Conservation (phyloP, 1,140 invertebrate species). For the Acromyrmex charruanus region DNA sequence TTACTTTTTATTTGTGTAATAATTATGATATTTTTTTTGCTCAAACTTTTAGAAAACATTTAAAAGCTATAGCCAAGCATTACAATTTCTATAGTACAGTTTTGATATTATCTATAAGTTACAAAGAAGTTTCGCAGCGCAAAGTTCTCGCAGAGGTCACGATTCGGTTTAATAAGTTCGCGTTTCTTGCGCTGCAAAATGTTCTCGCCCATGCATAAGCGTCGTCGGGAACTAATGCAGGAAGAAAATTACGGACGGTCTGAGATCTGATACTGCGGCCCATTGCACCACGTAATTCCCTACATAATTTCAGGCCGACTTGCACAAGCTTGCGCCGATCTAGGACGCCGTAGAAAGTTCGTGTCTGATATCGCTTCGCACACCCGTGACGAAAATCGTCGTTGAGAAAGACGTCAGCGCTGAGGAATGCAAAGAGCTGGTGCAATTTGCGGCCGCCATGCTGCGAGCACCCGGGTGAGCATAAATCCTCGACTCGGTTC, state of each 20-base stretch:
- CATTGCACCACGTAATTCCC: conserved; percentile 9
- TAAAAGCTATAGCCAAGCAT: conserved; percentile 27
- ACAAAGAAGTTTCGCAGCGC: neutral
- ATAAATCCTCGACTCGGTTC: conserved; percentile 45
- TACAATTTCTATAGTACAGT: neutral
- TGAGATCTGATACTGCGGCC: conserved; percentile 45
- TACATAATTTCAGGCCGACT: conserved; percentile 41
- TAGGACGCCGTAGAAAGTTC: conserved; percentile 44
- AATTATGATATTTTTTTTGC: neutral
- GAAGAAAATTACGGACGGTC: conserved; percentile 29
- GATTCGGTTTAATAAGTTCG: conserved; percentile 26
- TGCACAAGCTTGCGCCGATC: conserved; percentile 10
- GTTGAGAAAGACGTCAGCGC: conserved; percentile 33
- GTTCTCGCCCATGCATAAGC: neutral
- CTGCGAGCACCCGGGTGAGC: neutral
- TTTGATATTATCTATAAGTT: conserved; percentile 4
- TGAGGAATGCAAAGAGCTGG: conserved; percentile 55
- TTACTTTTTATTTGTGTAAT: neutral
- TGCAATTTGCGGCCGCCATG: conserved; percentile 63
- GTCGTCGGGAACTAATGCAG: neutral
- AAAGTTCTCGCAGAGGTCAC: conserved; percentile 6
- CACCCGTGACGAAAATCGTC: conserved; percentile 47
- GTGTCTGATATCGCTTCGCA: conserved; percentile 49
- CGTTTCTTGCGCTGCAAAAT: conserved; percentile 20
- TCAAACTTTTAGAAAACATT: conserved; percentile 20